Conservation (phyloP, 2,888 invertebrate genomes). For the Plagodis dolabraria region DNA sequence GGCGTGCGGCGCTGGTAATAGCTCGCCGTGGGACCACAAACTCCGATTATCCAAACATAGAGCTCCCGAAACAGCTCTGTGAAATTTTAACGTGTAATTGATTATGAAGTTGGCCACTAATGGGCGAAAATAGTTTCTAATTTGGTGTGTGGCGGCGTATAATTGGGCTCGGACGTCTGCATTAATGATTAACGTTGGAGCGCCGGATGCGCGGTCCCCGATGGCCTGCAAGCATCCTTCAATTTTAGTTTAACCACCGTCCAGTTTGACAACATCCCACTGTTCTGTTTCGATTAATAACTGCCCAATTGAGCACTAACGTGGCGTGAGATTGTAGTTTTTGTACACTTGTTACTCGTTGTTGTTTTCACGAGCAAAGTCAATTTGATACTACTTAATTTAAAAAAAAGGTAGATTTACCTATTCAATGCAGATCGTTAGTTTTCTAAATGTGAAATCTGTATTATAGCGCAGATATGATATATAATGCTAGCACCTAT, state of each 20-base stretch:
- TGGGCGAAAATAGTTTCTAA: slow-evolving; percentile 84
- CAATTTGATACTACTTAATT: neutral
- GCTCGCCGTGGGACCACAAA: slow-evolving; percentile 83
- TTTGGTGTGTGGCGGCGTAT: slow-evolving; percentile 74
- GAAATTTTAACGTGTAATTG: slow-evolving; percentile 83
- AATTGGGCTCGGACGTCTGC: slow-evolving; percentile 77
- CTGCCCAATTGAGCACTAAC: slow-evolving; percentile 41
- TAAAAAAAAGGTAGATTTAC: too few relatives aligned
- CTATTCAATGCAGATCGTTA: too few relatives aligned
- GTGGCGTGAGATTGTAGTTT: slow-evolving; percentile 52
- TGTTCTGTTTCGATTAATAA: slow-evolving; percentile 46
- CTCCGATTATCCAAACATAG: slow-evolving; percentile 81
- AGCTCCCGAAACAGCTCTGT: slow-evolving; percentile 77
- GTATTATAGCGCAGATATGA: too few relatives aligned
- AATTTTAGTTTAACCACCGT: slow-evolving; percentile 48
- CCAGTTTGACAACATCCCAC: slow-evolving; percentile 8
- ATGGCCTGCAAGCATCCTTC: slow-evolving; percentile 58
- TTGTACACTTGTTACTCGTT: slow-evolving; percentile 32
- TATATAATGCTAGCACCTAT: too few relatives aligned
- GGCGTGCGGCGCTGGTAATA: slow-evolving; percentile 68
- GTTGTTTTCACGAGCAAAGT: slow-evolving; percentile 1
- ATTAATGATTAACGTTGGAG: slow-evolving; percentile 76
- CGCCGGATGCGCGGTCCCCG: slow-evolving; percentile 54
- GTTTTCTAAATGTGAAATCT: too few relatives aligned
- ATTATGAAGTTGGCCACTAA: slow-evolving; percentile 83